phyloP scores from a whole-genome alignment of 2,113 vertebrate genomes.

The Zapornia atra region DNA sequence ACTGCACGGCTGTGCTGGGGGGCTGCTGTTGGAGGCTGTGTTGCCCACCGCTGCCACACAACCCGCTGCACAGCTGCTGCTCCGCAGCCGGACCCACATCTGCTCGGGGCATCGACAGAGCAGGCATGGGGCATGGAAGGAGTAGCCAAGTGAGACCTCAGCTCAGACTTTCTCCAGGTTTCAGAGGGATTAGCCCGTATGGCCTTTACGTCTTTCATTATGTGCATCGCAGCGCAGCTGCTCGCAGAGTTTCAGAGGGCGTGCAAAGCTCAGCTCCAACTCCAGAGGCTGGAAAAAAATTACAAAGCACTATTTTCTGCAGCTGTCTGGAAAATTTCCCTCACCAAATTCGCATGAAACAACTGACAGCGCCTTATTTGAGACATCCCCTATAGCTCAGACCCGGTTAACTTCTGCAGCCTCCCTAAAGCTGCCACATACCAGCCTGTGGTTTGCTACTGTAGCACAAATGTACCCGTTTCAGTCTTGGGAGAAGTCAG shows the following conservation, averaged over 20 bases:
- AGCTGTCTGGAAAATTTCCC: background rate
- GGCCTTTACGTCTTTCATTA: background rate
- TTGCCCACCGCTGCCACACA: rapidly evolving
- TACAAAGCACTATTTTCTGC: background rate
- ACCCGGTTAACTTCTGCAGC: background rate
- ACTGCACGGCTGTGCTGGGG: rapidly evolving
- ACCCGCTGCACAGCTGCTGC: rapidly evolving
- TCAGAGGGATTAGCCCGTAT: background rate
- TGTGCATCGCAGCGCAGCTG: background rate
- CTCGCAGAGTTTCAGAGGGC: background rate
- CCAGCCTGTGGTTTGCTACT: background rate
- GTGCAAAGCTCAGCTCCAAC: background rate
- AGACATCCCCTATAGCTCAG: background rate
- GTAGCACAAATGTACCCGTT: background rate
- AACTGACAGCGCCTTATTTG: background rate
- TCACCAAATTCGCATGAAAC: rapidly evolving
- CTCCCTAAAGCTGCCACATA: background rate
- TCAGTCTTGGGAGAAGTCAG: rapidly evolving
- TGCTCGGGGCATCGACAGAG: rapidly evolving
- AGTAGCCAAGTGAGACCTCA: background rate
- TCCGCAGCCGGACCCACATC: rapidly evolving
- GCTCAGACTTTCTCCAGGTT: background rate
- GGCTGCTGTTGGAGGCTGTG: rapidly evolving
- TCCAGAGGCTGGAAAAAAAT: background rate
- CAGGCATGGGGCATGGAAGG: rapidly evolving